Evolutionary conservation across 1,140 invertebrate genomes (phyloP), one percentile per base, ranked within the genome.

Genomic region (Olivierus martensii): DNA sequence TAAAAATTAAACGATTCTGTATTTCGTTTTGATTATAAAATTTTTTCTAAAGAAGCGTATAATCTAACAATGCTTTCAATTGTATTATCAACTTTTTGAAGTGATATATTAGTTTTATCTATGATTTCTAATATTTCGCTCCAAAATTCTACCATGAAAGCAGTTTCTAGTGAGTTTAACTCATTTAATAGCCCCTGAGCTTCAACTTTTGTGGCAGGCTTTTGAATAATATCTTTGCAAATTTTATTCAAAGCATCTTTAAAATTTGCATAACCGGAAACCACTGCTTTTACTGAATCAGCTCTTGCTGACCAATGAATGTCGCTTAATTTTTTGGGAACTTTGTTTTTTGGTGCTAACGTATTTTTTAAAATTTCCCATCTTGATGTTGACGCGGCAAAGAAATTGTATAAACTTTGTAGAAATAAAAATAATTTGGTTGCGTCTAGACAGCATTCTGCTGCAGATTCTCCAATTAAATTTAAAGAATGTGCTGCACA

Each of bases 391-490:
- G 42, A 15, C n/a, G 18, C 42, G 19, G 42, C 42, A 44, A 19
- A 44, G 42, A 44, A 28, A 15, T 44, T 44, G 17, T 19, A 3
- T 44, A 44, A 19, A 17, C 19, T 44, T 18, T 44, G 42, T 44
- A 44, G n/a, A 44, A 17, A 17, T 44, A 44, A 44, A 44, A 44
- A 44, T 44, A 5, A 44, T 44, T 44, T 44, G 42, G 42, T 44
- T 9, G 42, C 42, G n/a, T 5, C 19, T 44, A 44, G 42, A 19
- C 42, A 44, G 19, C 42, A 19, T 44, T 44, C 2, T 4, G 42
- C 42, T 3, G 1, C 42, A 3, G 14, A 17, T 19, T 44, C 42
- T 44, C 18, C 10, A 44, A 44, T 19, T 44, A 44, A 44, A 44
- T 44, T 18, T 17, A 44, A 44, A 44, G 45, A 44, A 44, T 3